Evolutionary conservation across 1,140 invertebrate genomes (phyloP).

Genomic region (Microplitis demolitor): DNA sequence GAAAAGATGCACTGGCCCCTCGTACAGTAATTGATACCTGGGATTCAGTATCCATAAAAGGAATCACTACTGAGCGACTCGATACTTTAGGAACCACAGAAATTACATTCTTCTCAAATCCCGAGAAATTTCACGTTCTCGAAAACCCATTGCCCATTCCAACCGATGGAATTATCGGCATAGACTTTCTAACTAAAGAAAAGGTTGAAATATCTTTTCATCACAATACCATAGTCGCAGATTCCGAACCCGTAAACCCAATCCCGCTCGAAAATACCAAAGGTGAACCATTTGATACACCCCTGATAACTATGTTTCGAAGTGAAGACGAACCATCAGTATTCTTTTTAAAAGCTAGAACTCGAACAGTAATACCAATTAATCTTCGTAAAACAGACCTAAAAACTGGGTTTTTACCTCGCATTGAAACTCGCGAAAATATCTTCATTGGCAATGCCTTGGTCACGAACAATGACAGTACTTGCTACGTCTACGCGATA

Average conservation of each 20-base stretch:
- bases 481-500: no score
- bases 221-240: neutral
- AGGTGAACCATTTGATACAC: no score
- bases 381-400: neutral
- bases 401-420: neutral
- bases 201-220: conserved; percentile 13
- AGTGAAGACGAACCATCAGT: no score
- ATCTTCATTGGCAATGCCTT: neutral
- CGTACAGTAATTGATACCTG: neutral
- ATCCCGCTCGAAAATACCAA: neutral
- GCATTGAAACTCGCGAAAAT: neutral
- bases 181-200: neutral
- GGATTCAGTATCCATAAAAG: neutral
- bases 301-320: no score
- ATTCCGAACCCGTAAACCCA: neutral
- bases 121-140: neutral
- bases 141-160: neutral
- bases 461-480: neutral
- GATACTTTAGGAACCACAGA: neutral
- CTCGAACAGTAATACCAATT: neutral
- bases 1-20: neutral
- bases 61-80: neutral
- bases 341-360: no score
- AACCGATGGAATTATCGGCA: neutral
- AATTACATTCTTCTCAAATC: neutral